Percentiles rank a stretch among this genome's conserved stretches.
These are phyloP conservation scores for Percina caprodes DNA, from an alignment of 2,113 vertebrate genomes.

Conservation along the genomic window DNA sequence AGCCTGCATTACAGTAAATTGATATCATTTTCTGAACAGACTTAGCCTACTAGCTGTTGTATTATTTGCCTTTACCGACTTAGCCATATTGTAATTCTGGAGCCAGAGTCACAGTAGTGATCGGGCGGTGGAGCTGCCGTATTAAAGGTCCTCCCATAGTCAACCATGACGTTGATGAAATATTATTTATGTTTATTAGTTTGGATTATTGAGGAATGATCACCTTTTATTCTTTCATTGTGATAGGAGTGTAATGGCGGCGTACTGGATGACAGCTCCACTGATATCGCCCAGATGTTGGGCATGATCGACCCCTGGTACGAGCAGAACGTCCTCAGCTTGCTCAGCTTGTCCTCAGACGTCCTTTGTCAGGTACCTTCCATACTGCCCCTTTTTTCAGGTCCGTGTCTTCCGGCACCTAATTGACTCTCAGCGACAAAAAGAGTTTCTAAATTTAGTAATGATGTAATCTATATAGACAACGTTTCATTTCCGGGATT, in stretches of 20 bases:
- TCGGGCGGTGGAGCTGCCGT: too few species aligned
- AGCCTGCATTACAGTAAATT: too few species aligned
- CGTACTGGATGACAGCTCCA: slow-evolving; percentile 83
- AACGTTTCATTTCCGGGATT: too few species aligned
- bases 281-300: slow-evolving; percentile 90
- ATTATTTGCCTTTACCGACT: too few species aligned
- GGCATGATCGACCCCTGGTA: slow-evolving; percentile 96
- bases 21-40: too few species aligned
- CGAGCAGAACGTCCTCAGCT: slow-evolving; percentile 90
- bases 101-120: too few species aligned
- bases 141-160: too few species aligned
- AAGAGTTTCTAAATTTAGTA: too few species aligned
- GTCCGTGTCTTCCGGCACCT: neutral
- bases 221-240: neutral
- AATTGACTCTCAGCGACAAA: too few species aligned
- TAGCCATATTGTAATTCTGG: too few species aligned
- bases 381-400: neutral
- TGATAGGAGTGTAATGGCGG: slow-evolving; percentile 50
- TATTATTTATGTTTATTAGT: neutral
- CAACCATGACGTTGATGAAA: neutral
- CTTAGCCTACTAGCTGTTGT: too few species aligned
- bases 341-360: slow-evolving; percentile 90
- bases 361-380: slow-evolving; percentile 90
- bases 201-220: neutral
- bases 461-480: too few species aligned